These are phyloP conservation scores for Acleris sparsana DNA, from an alignment of 2,888 invertebrate genomes.

Conservation along the genomic window DNA sequence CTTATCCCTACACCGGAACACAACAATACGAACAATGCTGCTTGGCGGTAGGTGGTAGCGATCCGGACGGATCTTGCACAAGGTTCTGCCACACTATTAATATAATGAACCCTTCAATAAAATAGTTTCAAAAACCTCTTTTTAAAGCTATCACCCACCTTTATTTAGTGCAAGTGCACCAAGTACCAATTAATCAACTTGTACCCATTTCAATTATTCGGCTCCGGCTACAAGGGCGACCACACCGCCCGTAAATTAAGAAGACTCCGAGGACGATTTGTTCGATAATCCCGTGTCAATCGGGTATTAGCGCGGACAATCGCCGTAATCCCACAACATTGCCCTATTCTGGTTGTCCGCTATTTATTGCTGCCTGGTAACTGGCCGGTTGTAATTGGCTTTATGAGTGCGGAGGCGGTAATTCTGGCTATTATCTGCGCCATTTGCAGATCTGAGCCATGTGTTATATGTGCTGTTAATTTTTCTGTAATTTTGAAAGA, in stretches of 20 bases:
- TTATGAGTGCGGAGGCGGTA: slow-evolving; percentile 22
- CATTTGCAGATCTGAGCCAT: slow-evolving; percentile 9
- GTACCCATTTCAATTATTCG: slow-evolving; percentile 20
- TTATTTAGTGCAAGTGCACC: slow-evolving; percentile 14
- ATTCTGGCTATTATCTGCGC: slow-evolving; percentile 19
- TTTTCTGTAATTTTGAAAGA: neutral
- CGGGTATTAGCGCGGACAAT: slow-evolving; percentile 70
- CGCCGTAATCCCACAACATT: slow-evolving; percentile 68
- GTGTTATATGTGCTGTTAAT: neutral
- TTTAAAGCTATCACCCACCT: neutral
- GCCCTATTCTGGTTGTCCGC: slow-evolving; percentile 48
- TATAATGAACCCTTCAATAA: no score
- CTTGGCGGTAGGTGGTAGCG: no score
- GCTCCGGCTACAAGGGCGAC: slow-evolving; percentile 30
- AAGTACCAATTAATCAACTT: slow-evolving; percentile 21
- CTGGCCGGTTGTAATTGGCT: slow-evolving; percentile 40
- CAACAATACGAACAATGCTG: no score
- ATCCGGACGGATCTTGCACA: no score
- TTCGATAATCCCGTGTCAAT: slow-evolving; percentile 71
- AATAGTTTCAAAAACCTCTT: no score
- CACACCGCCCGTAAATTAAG: slow-evolving; percentile 61
- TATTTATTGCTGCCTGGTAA: slow-evolving; percentile 65
- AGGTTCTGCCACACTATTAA: no score
- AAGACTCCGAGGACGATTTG: slow-evolving; percentile 56
- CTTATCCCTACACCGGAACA: no score